Conservation (phyloP, 2,888 invertebrate species). For the Sylvicola cinctus region DNA sequence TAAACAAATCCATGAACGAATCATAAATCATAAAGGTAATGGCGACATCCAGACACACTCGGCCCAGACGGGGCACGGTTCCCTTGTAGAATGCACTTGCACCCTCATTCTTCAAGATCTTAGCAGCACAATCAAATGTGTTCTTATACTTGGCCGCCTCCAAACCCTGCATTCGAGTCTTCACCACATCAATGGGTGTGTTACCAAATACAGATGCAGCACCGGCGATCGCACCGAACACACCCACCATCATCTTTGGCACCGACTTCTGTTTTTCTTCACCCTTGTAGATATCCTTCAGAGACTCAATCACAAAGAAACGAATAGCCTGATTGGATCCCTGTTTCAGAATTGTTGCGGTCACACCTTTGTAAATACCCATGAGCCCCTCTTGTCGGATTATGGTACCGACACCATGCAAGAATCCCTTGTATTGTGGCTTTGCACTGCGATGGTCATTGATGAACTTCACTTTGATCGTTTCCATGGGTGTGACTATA, state of each 20-base stretch:
- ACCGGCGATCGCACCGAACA: constrained; percentile 84
- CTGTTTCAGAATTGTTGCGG: constrained; percentile 93
- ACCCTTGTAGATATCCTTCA: constrained; percentile 79
- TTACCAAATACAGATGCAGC: constrained; percentile 96
- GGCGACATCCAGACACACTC: constrained; percentile 94
- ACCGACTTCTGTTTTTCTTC: constrained; percentile 66
- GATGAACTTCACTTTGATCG: too few species aligned
- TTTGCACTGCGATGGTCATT: constrained; percentile 85
- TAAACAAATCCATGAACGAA: constrained; percentile 92
- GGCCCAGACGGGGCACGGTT: constrained; percentile 82
- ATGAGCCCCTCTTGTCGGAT: constrained; percentile 64
- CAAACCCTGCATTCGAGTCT: constrained; percentile 97
- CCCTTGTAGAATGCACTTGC: constrained; percentile 96
- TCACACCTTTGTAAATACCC: constrained; percentile 82
- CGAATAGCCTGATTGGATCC: constrained; percentile 97
- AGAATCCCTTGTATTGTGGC: constrained; percentile 81
- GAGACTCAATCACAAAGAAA: constrained; percentile 91
- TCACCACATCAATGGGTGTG: constrained; percentile 96
- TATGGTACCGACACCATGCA: constrained; percentile 79
- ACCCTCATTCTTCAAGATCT: constrained; percentile 89
- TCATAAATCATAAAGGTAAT: constrained; percentile 99
- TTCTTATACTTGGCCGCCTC: constrained; percentile 90
- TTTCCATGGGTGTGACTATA: constrained; percentile 99
- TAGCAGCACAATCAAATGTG: constrained; percentile 75
- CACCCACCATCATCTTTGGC: constrained; percentile 72